Percentiles rank a stretch among this genome's conserved stretches.
Evolutionary conservation across 2,113 vertebrate genomes (phyloP).

Genomic region (Notechis scutatus): DNA sequence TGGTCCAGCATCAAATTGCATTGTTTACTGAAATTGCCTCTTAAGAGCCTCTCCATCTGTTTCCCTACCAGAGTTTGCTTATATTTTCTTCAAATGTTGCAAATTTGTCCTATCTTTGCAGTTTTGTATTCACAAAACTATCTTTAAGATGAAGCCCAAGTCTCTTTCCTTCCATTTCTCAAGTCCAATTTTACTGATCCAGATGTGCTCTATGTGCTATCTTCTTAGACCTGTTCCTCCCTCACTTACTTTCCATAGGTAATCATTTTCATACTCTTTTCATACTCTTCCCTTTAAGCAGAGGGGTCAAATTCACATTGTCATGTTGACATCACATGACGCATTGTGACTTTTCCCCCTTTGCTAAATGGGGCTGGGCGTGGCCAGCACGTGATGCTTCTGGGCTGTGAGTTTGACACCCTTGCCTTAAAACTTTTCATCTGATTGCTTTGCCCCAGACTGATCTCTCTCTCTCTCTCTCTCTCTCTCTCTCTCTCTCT

Average conservation of each 20-base stretch:
- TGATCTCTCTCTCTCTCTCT: too few species aligned
- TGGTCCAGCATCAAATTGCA: neutral
- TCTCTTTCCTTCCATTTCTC: neutral
- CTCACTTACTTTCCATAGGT: neutral
- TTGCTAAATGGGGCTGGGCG: too few species aligned
- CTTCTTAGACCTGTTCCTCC: neutral
- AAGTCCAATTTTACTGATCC: neutral
- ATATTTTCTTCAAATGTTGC: neutral
- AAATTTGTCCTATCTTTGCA: neutral
- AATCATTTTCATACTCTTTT: neutral
- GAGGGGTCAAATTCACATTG: too few species aligned
- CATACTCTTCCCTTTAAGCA: neutral
- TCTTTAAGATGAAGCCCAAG: neutral
- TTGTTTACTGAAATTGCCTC: neutral
- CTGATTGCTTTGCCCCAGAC: neutral
- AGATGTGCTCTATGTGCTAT: neutral
- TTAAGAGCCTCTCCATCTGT: neutral
- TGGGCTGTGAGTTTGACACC: too few species aligned
- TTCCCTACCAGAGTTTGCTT: neutral
- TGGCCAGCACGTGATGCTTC: too few species aligned
- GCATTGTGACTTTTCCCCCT: too few species aligned
- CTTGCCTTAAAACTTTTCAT: neutral
- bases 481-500: too few species aligned
- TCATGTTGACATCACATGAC: too few species aligned
- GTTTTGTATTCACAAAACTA: neutral